Conservation (phyloP, 2,888 invertebrate species). For the Oithona nana region DNA sequence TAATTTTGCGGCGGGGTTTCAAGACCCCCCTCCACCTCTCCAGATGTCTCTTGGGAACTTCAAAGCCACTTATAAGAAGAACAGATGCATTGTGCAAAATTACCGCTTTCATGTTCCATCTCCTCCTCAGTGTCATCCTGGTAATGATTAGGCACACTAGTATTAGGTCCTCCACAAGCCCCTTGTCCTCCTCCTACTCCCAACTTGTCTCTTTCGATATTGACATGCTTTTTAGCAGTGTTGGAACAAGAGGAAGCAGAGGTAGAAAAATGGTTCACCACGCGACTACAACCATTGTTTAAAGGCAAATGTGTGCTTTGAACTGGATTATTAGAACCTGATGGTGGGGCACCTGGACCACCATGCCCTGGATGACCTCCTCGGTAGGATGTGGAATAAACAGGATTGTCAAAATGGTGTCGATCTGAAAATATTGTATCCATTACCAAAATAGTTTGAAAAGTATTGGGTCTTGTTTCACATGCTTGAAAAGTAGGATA, state of each 20-base stretch:
- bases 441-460: too few relatives aligned
- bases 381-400: constrained; percentile 40
- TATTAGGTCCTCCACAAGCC: constrained; percentile 25
- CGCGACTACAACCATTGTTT: constrained; percentile 26
- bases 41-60: too few relatives aligned
- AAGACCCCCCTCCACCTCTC: too few relatives aligned
- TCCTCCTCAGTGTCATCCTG: constrained; percentile 48
- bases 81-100: too few relatives aligned
- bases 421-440: constrained; percentile 50
- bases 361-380: too few relatives aligned
- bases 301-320: constrained; percentile 29
- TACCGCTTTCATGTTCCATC: constrained; percentile 32
- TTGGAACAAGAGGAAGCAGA: too few relatives aligned
- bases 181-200: constrained; percentile 33
- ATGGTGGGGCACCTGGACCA: neutral
- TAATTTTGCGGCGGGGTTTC: too few relatives aligned
- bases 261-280: constrained; percentile 41
- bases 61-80: too few relatives aligned
- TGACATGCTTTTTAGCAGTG: constrained; percentile 40
- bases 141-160: constrained; percentile 38
- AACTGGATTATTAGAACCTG: constrained; percentile 26
- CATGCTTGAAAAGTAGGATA: too few relatives aligned
- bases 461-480: too few relatives aligned
- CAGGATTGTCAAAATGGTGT: constrained; percentile 80
- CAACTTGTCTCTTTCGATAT: constrained; percentile 38